These are phyloP conservation scores for Yoshiicerus persimilis DNA, from an alignment of 1,140 invertebrate species.

Conservation along the genomic window DNA sequence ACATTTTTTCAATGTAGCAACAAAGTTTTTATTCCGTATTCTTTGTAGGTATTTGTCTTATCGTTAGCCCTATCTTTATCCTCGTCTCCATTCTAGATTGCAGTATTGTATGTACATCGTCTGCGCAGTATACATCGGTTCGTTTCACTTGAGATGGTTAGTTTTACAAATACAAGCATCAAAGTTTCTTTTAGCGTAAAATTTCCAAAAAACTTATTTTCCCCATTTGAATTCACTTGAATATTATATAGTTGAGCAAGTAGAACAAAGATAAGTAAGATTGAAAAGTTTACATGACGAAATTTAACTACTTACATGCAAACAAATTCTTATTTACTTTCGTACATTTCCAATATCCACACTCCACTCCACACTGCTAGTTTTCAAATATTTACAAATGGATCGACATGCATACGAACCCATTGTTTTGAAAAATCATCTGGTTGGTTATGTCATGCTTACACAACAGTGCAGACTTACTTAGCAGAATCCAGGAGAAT, in stretches of 20 bases:
- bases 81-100: no score
- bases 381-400: not conserved
- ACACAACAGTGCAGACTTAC: not conserved
- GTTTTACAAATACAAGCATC: not conserved
- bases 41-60: not conserved
- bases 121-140: no score
- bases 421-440: not conserved
- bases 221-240: not conserved
- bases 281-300: not conserved
- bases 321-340: no score
- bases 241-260: not conserved
- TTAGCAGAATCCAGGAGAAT: no score
- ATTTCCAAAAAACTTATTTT: not conserved
- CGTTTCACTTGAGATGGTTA: not conserved
- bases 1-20: not conserved
- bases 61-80: not conserved
- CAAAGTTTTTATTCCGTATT: not conserved
- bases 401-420: not conserved
- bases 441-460: not conserved
- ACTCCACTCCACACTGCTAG: not conserved
- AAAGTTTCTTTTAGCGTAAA: not conserved
- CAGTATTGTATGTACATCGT: not conserved
- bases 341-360: no score
- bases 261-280: not conserved
- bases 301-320: not conserved